phyloP scores from a whole-genome alignment of 2,888 invertebrate species.

The Hirtodrosophila duncani region DNA sequence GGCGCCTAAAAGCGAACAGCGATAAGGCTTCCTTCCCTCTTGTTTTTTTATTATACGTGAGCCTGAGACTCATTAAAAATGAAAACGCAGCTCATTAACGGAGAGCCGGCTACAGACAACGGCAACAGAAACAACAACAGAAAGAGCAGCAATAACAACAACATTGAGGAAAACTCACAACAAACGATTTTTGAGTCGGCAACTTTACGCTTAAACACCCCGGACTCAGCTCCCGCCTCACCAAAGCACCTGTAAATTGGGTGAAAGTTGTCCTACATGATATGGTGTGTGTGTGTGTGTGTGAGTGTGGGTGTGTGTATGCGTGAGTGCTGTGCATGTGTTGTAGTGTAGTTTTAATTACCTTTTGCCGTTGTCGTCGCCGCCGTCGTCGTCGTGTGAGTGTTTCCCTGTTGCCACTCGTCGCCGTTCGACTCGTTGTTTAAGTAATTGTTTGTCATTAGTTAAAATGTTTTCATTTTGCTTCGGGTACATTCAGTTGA shows the following conservation, averaged over 20 bases:
- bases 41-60: slow-evolving; percentile 62
- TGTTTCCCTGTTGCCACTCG: neutral
- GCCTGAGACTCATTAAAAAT: slow-evolving; percentile 60
- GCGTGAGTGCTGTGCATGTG: slow-evolving; percentile 9
- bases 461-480: slow-evolving; percentile 74
- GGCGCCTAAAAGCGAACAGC: slow-evolving; percentile 52
- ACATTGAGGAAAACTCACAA: slow-evolving; percentile 11
- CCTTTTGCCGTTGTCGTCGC: slow-evolving; percentile 45
- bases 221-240: neutral
- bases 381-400: slow-evolving; percentile 22
- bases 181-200: slow-evolving; percentile 61
- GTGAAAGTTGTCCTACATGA: neutral
- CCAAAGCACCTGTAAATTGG: neutral
- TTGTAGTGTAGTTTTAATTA: slow-evolving; percentile 59
- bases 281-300: neutral
- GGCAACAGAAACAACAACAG: slow-evolving; percentile 19
- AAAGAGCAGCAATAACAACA: slow-evolving; percentile 12
- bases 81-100: slow-evolving; percentile 61
- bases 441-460: slow-evolving; percentile 74
- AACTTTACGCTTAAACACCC: slow-evolving; percentile 65
- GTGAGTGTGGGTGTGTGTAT: neutral
- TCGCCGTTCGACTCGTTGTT: slow-evolving; percentile 60
- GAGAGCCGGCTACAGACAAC: slow-evolving; percentile 46
- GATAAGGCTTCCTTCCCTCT: too few relatives aligned
- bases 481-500: slow-evolving; percentile 16